Base-by-base conservation (phyloP, 2,888 invertebrate species). In the Therioaphis trifolii region DNA sequence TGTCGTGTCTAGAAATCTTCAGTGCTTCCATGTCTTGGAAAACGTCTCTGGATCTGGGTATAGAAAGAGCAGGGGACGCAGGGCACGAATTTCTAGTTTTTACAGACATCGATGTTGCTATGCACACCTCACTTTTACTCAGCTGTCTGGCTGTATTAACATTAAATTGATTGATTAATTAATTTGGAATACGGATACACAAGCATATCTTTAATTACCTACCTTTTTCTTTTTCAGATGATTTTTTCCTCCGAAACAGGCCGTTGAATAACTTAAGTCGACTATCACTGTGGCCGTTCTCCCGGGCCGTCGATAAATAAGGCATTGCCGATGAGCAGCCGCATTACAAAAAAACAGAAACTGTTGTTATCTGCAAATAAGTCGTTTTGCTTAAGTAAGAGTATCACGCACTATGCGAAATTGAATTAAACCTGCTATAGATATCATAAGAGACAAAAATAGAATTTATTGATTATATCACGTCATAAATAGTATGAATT, bases 1-100 rank as follows among this genome's bases (percentile, higher is more conserved):
- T 95, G 89, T 95, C 95, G 89, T 95, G 94, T 85, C 95, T 90
- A 12, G 95, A 95, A 69, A 94, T 91, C 87, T 94, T 91, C 66
- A 95, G 90, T 35, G 94, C 93, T 88, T 95, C 94, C 94, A 95
- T 95, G 88, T 95, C 95, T 89, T 94, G 93, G 87, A 94, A 94
- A 87, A 94, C 93, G 89, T 94, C 94, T 86, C 94, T 90, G 86
- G 94, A 90, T 27, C 94, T 94, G 75, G 94, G 94, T 76, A 93
- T 92, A 52, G 94, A 92, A 86, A 91, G 89, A 78, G 92, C 90
- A 69, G 91, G 91, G 40, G 91, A 88, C n/a, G 88, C 86, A 11
- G 87, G 87, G 79, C 86, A 87, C 52, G 87, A 86, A 55, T 82
- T 82, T 66, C 82, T 82, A 35, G 82, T 74, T 82, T 82, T 82